These are phyloP conservation scores for Conchocele bisecta DNA, from an alignment of 2,888 invertebrate genomes.

Conservation along the genomic window DNA sequence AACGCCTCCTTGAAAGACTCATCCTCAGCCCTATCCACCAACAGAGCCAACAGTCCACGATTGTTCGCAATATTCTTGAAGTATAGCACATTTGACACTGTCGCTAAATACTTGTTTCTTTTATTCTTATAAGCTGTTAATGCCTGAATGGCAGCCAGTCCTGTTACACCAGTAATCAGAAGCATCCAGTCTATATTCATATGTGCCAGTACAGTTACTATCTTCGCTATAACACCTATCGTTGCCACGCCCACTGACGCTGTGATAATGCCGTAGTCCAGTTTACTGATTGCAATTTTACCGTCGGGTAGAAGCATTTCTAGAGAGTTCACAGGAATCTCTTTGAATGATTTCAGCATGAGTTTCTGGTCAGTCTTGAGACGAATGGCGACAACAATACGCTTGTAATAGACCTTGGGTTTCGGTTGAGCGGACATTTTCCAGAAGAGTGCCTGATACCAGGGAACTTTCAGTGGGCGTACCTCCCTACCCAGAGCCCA, in stretches of 20 bases:
- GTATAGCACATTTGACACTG: slow-evolving; percentile 76
- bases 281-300: slow-evolving; percentile 70
- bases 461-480: slow-evolving; percentile 54
- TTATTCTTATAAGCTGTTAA: slow-evolving; percentile 76
- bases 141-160: slow-evolving; percentile 63
- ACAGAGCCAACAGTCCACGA: slow-evolving; percentile 77
- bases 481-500: slow-evolving; percentile 80
- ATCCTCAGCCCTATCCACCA: slow-evolving; percentile 81
- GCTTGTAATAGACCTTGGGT: slow-evolving; percentile 77
- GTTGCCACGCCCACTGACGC: slow-evolving; percentile 64
- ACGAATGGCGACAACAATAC: slow-evolving; percentile 80
- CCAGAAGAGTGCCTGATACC: slow-evolving; percentile 55
- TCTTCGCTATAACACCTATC: slow-evolving; percentile 73
- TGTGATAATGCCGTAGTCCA: slow-evolving; percentile 73
- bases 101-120: slow-evolving; percentile 75
- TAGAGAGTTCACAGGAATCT: slow-evolving; percentile 77
- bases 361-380: slow-evolving; percentile 80
- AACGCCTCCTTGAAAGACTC: slow-evolving; percentile 81
- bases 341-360: slow-evolving; percentile 81
- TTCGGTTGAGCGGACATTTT: slow-evolving; percentile 50
- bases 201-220: slow-evolving; percentile 72
- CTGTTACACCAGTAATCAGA: slow-evolving; percentile 69
- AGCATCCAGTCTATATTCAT: slow-evolving; percentile 74
- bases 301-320: slow-evolving; percentile 81
- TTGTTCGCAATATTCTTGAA: slow-evolving; percentile 82